Conservation (phyloP, 2,888 invertebrate genomes). For the Nomada fabriciana region DNA sequence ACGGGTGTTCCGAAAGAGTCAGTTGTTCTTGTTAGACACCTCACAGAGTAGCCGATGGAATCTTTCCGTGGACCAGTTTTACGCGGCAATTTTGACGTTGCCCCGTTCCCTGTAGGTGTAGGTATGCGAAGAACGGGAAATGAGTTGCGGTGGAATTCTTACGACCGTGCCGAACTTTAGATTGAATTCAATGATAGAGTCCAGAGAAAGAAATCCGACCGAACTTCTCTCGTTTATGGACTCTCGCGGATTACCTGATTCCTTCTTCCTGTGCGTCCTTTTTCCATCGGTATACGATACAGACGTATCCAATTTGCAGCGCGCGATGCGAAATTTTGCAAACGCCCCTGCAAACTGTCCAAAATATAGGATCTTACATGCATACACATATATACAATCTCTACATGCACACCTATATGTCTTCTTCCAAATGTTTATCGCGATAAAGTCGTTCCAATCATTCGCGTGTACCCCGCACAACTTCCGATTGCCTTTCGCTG, state of each 20-base stretch:
- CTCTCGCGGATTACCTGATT: constrained; percentile 44
- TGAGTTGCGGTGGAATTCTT: constrained; percentile 75
- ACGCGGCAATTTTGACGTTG: constrained; percentile 69
- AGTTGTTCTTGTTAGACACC: constrained; percentile 65
- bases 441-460: not conserved
- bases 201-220: constrained; percentile 59
- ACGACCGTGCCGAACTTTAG: constrained; percentile 73
- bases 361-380: too few relatives aligned
- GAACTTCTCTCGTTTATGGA: constrained; percentile 51
- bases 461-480: not conserved
- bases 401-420: too few relatives aligned
- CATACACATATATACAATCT: too few relatives aligned
- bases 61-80: constrained; percentile 64
- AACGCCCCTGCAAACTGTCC: not conserved
- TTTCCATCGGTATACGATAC: constrained; percentile 19
- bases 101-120: constrained; percentile 35
- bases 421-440: not conserved
- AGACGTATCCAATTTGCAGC: constrained; percentile 46
- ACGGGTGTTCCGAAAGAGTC: constrained; percentile 33
- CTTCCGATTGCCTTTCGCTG: not conserved
- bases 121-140: constrained; percentile 64
- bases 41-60: constrained; percentile 50
- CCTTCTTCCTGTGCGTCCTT: constrained; percentile 10
- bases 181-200: constrained; percentile 73
- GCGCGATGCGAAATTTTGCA: constrained; percentile 1